Conservation (phyloP, 2,888 invertebrate genomes). For the Mythimna impura region DNA sequence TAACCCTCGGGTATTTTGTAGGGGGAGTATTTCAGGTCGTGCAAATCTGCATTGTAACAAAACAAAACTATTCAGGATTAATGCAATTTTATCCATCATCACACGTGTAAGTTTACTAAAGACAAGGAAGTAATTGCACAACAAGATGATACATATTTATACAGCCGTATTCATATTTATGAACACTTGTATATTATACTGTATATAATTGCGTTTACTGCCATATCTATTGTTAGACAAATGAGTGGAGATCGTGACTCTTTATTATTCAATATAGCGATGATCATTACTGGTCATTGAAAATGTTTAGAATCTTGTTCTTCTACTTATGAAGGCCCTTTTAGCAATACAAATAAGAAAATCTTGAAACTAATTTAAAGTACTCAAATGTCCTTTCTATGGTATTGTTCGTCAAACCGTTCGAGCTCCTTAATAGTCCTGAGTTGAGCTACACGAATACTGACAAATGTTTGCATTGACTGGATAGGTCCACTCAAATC, state of each 20-base stretch:
- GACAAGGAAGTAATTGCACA: slow-evolving; percentile 44
- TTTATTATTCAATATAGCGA: too few species aligned
- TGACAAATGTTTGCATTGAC: too few species aligned
- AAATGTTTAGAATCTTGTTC: not conserved
- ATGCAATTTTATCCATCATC: not conserved
- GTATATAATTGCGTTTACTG: slow-evolving; percentile 3
- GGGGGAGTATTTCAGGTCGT: too few species aligned
- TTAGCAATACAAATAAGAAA: not conserved
- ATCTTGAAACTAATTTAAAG: not conserved
- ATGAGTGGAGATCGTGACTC: slow-evolving; percentile 53
- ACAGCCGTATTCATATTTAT: slow-evolving; percentile 30
- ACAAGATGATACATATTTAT: slow-evolving; percentile 17
- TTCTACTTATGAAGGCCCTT: not conserved
- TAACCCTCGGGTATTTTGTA: too few species aligned
- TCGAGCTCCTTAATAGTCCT: too few species aligned
- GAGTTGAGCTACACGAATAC: too few species aligned
- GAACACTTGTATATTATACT: not conserved
- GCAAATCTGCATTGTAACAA: not conserved
- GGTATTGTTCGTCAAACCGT: too few species aligned
- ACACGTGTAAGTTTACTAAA: not conserved
- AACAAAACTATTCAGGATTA: not conserved
- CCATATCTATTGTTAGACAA: slow-evolving; percentile 40
- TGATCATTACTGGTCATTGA: not conserved
- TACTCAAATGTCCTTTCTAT: not conserved
- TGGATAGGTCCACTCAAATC: too few species aligned